phyloP scores from a whole-genome alignment of 2,888 invertebrate genomes.

The Lamellibrachia satsuma region DNA sequence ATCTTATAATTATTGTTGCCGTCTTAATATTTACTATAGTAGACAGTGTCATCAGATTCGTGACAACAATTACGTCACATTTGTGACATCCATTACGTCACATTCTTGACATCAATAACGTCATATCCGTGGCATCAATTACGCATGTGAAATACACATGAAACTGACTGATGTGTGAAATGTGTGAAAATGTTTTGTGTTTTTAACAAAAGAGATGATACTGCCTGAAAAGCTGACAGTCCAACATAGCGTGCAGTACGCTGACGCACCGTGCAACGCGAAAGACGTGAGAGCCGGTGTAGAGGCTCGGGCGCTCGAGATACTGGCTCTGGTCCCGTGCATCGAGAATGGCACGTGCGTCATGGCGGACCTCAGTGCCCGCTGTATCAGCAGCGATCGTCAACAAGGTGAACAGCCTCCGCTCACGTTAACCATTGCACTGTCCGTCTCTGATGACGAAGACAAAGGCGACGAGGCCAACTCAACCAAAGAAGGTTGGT shows the following conservation, averaged over 20 bases:
- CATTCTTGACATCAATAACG: not conserved
- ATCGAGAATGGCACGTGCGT: not conserved
- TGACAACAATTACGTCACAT: not conserved
- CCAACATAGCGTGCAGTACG: not conserved
- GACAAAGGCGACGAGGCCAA: not conserved
- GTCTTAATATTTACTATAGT: not conserved
- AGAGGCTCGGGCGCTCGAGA: not conserved
- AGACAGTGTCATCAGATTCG: not conserved
- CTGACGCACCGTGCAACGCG: not conserved
- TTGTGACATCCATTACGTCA: not conserved
- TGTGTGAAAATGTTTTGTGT: not conserved
- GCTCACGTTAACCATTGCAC: not conserved
- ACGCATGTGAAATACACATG: not conserved
- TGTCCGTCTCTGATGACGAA: not conserved
- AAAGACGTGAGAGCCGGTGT: not conserved
- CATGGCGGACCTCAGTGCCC: not conserved
- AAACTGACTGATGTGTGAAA: not conserved
- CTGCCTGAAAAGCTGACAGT: not conserved
- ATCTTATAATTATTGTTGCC: not conserved
- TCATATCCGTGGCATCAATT: not conserved
- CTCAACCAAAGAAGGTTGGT: not conserved
- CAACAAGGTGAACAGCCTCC: not conserved
- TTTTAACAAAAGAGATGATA: not conserved
- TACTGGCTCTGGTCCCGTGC: not conserved
- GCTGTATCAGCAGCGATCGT: not conserved